These are phyloP conservation scores for Daktulosphaira vitifoliae DNA, from an alignment of 1,140 invertebrate species.

Conservation along the genomic window DNA sequence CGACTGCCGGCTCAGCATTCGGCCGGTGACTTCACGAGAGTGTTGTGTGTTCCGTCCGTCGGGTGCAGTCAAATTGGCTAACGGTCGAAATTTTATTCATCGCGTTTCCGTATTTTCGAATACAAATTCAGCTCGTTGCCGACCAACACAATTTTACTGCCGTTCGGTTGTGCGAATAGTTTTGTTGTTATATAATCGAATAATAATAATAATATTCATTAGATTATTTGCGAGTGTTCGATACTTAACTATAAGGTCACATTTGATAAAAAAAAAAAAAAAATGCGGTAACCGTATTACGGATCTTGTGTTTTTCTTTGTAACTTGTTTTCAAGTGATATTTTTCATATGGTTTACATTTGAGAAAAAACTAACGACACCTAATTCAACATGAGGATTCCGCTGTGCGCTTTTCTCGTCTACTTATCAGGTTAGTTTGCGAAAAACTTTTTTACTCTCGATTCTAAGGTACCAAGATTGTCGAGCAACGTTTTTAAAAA, in stretches of 20 bases:
- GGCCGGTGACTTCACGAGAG: background rate
- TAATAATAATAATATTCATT: background rate
- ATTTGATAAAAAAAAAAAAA: background rate
- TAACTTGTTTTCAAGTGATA: too few relatives aligned
- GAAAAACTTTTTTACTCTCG: background rate
- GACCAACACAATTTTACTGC: too few relatives aligned
- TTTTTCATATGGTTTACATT: background rate
- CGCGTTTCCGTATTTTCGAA: too few relatives aligned
- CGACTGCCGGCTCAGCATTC: conserved; percentile 18
- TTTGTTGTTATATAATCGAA: too few relatives aligned
- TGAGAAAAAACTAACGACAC: background rate
- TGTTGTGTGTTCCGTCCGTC: conserved; percentile 11
- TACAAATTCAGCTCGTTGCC: too few relatives aligned
- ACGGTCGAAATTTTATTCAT: too few relatives aligned
- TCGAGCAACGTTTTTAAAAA: background rate
- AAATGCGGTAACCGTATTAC: conserved; percentile 3
- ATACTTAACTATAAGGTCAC: too few relatives aligned
- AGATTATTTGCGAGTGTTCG: too few relatives aligned
- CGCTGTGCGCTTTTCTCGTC: conserved; percentile 22
- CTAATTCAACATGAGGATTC: conserved; percentile 27
- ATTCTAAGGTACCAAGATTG: background rate
- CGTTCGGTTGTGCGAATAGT: too few relatives aligned
- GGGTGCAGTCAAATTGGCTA: too few relatives aligned
- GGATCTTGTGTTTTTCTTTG: too few relatives aligned
- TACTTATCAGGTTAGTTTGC: conserved; percentile 15